Conservation (phyloP, 2,113 vertebrate genomes). For the Microcebus griseorufus region DNA sequence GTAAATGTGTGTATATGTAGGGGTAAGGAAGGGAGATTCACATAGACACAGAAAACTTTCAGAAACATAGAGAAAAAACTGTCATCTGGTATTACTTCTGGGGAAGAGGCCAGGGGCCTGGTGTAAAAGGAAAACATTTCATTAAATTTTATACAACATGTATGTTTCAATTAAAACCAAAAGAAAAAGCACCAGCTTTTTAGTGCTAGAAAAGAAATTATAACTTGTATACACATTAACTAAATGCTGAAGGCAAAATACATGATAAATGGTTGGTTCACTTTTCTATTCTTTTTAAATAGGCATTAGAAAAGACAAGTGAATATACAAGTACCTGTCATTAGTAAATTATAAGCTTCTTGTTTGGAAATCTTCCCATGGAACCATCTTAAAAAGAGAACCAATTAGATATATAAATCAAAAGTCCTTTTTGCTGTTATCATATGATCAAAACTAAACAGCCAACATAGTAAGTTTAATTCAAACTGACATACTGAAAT, state of each 20-base stretch:
- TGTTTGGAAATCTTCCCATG: constrained; percentile 99
- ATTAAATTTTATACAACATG: background rate
- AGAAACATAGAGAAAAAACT: background rate
- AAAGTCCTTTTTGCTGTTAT: constrained; percentile 47
- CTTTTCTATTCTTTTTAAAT: constrained; percentile 25
- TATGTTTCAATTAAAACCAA: background rate
- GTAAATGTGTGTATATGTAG: background rate
- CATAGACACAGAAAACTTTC: background rate
- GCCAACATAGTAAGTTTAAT: constrained; percentile 72
- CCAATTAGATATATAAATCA: constrained; percentile 71
- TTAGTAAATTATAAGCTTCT: constrained; percentile 97
- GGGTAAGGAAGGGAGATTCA: background rate
- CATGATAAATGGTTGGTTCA: background rate
- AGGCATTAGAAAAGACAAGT: constrained; percentile 31
- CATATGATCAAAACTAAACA: constrained; percentile 58
- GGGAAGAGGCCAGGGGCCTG: background rate
- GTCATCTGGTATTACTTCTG: background rate
- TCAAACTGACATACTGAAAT: constrained; percentile 50
- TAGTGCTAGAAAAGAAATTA: background rate
- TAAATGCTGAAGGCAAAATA: constrained; percentile 27
- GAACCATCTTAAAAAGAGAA: constrained; percentile 94
- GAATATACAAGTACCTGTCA: constrained; percentile 92
- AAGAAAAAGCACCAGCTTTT: background rate
- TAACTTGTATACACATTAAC: background rate
- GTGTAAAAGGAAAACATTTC: background rate